Base-by-base conservation (phyloP, 1,140 invertebrate genomes). In the Megalonaias nervosa region DNA sequence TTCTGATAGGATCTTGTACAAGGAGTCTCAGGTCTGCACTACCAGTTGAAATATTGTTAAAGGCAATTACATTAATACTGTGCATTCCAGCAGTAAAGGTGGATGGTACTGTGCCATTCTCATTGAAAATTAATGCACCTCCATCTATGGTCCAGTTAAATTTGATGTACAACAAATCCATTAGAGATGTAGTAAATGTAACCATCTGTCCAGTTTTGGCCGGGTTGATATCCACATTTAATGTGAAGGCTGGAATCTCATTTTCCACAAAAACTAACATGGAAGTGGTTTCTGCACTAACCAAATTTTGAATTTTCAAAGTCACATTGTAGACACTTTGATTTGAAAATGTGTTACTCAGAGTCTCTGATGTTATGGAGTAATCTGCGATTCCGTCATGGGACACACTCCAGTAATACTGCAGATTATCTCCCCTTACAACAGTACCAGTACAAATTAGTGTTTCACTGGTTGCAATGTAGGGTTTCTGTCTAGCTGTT, bases 1-100 rank as follows among this genome's bases (percentile, higher is more conserved):
- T 70, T 16, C 59, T 64, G 5, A 88, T 80, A 19, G 64, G 19
- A 58, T 83, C 87, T 67, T 84, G 72, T 1, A 82, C 79, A 16
- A 79, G 19, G 9, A 87, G 67, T 17, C 48, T 31, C 1, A 82
- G 60, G 1, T 26, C n/a, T 5, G 71, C 71, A 12, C 56, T 75
- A 13, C 75, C 48, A 3, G 17, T 59, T 55, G 81, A 84, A 14
- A 88, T 79, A 15, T 75, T 71, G 65, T 87, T 88, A 17, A 61
- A 67, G 2, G 82, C 87, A 70, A 38, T 82, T 2, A 86, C 56
- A 9, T n/a, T 55, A 1, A 84, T 73, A 15, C 66, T 67, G 65
- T 84, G 84, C 15, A 38, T 57, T 0, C 65, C 83, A 65, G 79
- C 74, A 31, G 55, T 75, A 67, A 78, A 71, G 1, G 67, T 69